Evolutionary conservation across 1,140 invertebrate species (phyloP), one percentile per base, ranked within the genome.

Genomic region (Ostrea denselamellosa): DNA sequence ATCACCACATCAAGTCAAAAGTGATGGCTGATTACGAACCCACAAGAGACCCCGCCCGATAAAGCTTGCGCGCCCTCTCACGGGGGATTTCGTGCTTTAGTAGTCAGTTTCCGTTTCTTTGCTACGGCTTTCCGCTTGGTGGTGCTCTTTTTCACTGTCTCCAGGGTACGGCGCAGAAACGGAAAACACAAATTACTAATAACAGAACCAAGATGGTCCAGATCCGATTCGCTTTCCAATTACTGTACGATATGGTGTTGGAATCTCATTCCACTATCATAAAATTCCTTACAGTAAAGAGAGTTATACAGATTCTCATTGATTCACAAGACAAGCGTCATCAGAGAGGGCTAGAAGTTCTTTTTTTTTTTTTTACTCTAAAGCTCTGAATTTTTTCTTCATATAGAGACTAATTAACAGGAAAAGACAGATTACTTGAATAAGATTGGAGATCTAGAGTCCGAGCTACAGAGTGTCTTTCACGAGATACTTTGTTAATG

Each of bases 131-230:
- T 34, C 14, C 8, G 22, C 9, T 77, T 28, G 68, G 25, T 77
- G 68, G 68, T 25, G 28, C 68, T 77, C 28, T 77, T 77, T 25
- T 28, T 77, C 22, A 44, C 14, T 77, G 25, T 77, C 68, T 10
- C 68, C 0, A 28, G 68, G 68, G 68, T 77, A 77, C 22, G 14
- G 28, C 28, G 28, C 68, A 25, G 2, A 77, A 77, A 77, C 68
- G 68, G 68, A 77, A 77, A 34, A 77, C 28, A 77, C 68, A 77
- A 77, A 77, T 77, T 77, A 77, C 68, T 77, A 77, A 77, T 77
- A 77, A 77, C 68, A 77, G 68, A 77, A 77, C 68, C 68, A 77
- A 77, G 68, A 77, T 77, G 68, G 68, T 77, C 25, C 28, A 77
- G 68, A 77, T 77, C 68, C 68, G 68, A 77, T 77, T 77, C 68